Percentiles rank a stretch among this genome's conserved stretches.
phyloP scores from a whole-genome alignment of 1,140 invertebrate genomes.

The Caligus rogercresseyi region DNA sequence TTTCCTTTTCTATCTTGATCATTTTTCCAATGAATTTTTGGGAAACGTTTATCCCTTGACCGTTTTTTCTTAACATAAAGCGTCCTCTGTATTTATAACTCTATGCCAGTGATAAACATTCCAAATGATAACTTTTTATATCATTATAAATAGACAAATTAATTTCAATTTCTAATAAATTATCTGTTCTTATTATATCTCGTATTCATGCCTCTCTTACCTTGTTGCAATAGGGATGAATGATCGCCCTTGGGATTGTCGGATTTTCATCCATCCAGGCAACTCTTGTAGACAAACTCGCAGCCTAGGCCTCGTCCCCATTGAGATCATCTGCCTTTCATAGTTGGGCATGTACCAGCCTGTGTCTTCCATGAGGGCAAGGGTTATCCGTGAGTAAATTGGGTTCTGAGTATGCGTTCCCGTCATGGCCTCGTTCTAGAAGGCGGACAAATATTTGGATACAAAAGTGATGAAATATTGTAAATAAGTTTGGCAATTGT shows the following conservation, averaged over 20 bases:
- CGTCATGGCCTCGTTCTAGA: slow-evolving; percentile 97
- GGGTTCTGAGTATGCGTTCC: slow-evolving; percentile 97
- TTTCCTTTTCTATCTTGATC: too few relatives aligned
- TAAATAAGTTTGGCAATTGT: not conserved
- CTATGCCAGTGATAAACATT: too few relatives aligned
- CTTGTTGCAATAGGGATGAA: slow-evolving; percentile 20
- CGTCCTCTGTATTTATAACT: too few relatives aligned
- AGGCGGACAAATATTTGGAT: slow-evolving; percentile 25
- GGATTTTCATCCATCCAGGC: slow-evolving; percentile 83
- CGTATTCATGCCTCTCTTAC: too few relatives aligned
- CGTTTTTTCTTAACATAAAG: too few relatives aligned
- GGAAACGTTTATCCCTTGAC: too few relatives aligned
- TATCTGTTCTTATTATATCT: too few relatives aligned
- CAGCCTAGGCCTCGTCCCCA: slow-evolving; percentile 86
- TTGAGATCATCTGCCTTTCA: slow-evolving; percentile 56
- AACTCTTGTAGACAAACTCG: slow-evolving; percentile 79
- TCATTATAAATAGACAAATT: too few relatives aligned
- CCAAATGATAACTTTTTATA: too few relatives aligned
- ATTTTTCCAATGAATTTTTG: too few relatives aligned
- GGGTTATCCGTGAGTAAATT: slow-evolving; percentile 82
- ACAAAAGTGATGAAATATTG: slow-evolving; percentile 6
- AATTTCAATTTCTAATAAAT: too few relatives aligned
- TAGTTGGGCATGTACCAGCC: slow-evolving; percentile 87
- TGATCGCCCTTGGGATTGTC: slow-evolving; percentile 7
- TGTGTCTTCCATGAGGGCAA: slow-evolving; percentile 95